Conservation (phyloP, 2,888 invertebrate species). For the Morpho helenor region DNA sequence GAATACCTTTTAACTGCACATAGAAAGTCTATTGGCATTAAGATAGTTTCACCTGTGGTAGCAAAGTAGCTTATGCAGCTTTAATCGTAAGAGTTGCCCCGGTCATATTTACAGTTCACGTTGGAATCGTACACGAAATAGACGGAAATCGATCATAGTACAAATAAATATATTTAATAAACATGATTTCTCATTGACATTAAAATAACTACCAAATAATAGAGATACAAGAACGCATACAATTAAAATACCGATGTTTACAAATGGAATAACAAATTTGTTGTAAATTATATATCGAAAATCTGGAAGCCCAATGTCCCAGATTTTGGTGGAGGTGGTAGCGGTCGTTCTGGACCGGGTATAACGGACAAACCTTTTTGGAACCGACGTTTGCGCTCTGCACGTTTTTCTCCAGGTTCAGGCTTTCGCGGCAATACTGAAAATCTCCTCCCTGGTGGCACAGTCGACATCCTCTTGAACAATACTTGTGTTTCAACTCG, state of each 20-base stretch:
- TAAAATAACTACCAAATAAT: neutral
- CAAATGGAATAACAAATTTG: neutral
- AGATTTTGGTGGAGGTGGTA: slow-evolving; percentile 53
- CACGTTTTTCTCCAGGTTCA: slow-evolving; percentile 33
- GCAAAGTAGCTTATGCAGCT: too few species aligned
- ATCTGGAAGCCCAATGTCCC: slow-evolving; percentile 52
- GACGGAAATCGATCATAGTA: too few species aligned
- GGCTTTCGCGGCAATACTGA: slow-evolving; percentile 56
- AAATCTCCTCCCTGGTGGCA: slow-evolving; percentile 59
- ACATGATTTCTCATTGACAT: too few species aligned
- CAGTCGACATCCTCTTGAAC: slow-evolving; percentile 64
- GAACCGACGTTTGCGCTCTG: slow-evolving; percentile 50
- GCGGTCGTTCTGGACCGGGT: slow-evolving; percentile 52
- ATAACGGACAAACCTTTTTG: slow-evolving; percentile 62
- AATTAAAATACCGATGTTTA: too few species aligned
- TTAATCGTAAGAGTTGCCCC: too few species aligned
- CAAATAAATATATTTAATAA: too few species aligned
- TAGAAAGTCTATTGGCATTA: too few species aligned
- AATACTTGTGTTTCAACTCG: slow-evolving; percentile 55
- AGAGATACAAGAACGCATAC: neutral
- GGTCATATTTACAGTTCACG: too few species aligned
- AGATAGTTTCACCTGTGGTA: too few species aligned
- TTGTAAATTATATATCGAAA: slow-evolving; percentile 49
- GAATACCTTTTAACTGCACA: too few species aligned
- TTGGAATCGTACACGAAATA: too few species aligned